Conservation (phyloP, 2,113 vertebrate genomes). For the Stercorarius parasiticus region DNA sequence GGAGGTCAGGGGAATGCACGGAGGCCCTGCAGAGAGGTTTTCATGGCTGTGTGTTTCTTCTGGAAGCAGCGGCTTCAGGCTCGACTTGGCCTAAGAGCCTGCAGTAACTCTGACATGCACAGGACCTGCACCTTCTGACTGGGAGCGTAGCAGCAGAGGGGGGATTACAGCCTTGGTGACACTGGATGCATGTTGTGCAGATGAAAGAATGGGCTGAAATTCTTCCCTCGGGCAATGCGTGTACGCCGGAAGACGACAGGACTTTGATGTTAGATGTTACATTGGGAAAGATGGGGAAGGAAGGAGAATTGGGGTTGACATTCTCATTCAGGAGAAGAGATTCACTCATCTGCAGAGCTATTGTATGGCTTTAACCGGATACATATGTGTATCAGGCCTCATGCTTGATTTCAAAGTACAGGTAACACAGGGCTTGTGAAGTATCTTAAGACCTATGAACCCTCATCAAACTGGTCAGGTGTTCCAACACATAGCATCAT, state of each 20-base stretch:
- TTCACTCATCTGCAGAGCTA: not conserved
- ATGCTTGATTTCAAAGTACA: not conserved
- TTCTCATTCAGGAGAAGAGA: not conserved
- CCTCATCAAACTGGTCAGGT: not conserved
- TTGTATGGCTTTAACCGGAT: rapidly evolving
- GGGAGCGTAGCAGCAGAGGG: rapidly evolving
- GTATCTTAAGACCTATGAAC: not conserved
- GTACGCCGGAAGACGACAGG: rapidly evolving
- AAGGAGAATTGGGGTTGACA: not conserved
- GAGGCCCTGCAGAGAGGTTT: not conserved
- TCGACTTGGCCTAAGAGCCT: not conserved
- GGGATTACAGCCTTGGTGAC: not conserved
- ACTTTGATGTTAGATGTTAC: not conserved
- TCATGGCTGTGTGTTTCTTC: not conserved
- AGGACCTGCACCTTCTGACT: not conserved
- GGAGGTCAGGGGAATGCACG: not conserved
- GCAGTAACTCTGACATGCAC: not conserved
- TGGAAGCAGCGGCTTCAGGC: not conserved
- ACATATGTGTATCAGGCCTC: not conserved
- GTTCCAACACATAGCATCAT: not conserved
- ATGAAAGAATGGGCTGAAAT: not conserved
- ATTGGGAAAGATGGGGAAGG: not conserved
- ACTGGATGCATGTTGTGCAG: not conserved
- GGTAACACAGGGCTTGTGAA: rapidly evolving
- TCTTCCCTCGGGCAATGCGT: not conserved